Percentiles rank a stretch among this genome's conserved stretches.
phyloP scores from a whole-genome alignment of 2,888 invertebrate species.

The Vesta saturnalis region DNA sequence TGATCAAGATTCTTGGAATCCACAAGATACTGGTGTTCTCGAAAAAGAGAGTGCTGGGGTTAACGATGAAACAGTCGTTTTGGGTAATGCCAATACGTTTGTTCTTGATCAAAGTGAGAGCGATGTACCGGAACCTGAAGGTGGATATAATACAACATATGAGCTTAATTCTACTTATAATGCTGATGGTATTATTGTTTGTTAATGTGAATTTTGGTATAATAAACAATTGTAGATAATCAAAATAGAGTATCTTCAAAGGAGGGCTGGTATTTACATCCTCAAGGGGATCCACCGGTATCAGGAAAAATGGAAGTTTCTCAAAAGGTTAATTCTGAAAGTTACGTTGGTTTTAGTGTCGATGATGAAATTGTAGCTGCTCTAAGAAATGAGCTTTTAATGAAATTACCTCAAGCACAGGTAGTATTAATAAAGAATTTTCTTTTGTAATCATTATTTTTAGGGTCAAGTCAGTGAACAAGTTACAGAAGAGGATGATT shows the following conservation, averaged over 20 bases:
- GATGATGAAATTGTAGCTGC: conserved; percentile 79
- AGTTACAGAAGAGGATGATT: conserved; percentile 60
- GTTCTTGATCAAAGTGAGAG: conserved; percentile 7
- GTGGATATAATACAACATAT: not conserved
- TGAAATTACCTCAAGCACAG: conserved; percentile 77
- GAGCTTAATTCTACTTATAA: not conserved
- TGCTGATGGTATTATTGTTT: not conserved
- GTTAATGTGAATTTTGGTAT: not conserved
- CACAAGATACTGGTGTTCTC: not conserved
- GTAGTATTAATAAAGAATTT: conserved; percentile 55
- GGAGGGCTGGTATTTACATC: conserved; percentile 63
- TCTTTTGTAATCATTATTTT: conserved; percentile 20
- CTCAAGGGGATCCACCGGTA: conserved; percentile 54
- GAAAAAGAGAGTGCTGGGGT: not conserved
- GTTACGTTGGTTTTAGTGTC: conserved; percentile 68
- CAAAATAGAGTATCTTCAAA: conserved; percentile 50
- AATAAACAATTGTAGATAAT: not conserved
- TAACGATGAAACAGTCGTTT: conserved; percentile 49
- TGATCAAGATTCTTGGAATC: not conserved
- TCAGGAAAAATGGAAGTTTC: conserved; percentile 53
- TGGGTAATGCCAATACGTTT: conserved; percentile 36
- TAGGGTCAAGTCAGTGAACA: conserved; percentile 53
- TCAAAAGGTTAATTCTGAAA: conserved; percentile 48
- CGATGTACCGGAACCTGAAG: not conserved
- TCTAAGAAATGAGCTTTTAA: conserved; percentile 74